Percentiles rank a stretch among this genome's conserved stretches.
These are phyloP conservation scores for Gonocerus acuteangulatus DNA, from an alignment of 2,888 invertebrate genomes.

Conservation along the genomic window DNA sequence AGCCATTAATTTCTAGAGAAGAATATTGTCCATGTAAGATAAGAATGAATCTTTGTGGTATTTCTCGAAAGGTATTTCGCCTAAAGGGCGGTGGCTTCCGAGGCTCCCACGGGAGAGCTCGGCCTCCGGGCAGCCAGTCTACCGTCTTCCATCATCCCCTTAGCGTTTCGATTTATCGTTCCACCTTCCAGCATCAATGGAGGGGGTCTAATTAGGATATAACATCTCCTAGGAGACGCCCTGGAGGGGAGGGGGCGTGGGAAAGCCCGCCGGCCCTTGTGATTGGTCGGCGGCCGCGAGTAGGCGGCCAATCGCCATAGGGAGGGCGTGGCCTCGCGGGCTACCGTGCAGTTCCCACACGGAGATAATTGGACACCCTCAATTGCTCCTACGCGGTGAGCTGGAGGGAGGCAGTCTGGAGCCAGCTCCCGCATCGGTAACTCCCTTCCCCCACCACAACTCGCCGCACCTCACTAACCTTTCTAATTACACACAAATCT, in stretches of 20 bases:
- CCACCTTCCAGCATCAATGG: not conserved
- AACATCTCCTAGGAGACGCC: not conserved
- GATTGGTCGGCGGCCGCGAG: constrained; percentile 39
- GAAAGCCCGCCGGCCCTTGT: not conserved
- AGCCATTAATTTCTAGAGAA: no score
- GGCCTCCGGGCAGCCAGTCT: no score
- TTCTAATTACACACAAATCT: constrained; percentile 22
- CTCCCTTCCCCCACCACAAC: constrained; percentile 10
- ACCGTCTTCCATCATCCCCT: no score
- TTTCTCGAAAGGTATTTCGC: no score
- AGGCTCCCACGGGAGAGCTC: no score
- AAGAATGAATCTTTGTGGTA: no score
- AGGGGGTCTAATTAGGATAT: constrained; percentile 6
- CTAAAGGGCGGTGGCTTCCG: no score
- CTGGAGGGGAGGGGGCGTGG: constrained; percentile 6
- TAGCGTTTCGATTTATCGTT: not conserved
- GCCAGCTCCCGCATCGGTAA: constrained; percentile 17
- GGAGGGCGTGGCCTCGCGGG: constrained; percentile 46
- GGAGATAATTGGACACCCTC: constrained; percentile 39
- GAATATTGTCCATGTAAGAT: no score
- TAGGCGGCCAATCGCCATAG: constrained; percentile 42
- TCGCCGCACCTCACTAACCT: not conserved
- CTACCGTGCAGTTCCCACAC: constrained; percentile 60
- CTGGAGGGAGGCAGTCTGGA: constrained; percentile 13
- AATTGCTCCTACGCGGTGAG: constrained; percentile 27